Evolutionary conservation across 2,113 vertebrate species (phyloP).

Genomic region (Ammospiza caudacuta): DNA sequence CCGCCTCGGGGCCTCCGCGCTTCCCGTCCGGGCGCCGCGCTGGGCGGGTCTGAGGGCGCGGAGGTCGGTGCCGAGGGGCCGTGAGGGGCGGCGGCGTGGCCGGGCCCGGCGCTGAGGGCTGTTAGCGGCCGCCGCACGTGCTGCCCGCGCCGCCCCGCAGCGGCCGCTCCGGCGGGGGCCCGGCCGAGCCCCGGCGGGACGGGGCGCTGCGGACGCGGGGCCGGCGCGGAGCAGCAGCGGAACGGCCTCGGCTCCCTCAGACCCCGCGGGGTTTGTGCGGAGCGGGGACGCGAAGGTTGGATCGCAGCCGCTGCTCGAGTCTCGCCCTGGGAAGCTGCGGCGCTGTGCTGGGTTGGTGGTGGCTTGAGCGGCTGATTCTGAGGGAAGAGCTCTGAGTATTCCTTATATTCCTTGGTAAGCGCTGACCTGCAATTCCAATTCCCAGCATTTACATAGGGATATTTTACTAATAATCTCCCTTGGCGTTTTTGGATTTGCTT

Average conservation of each 20-base stretch:
- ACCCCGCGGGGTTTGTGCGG: neutral
- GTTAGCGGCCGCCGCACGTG: neutral
- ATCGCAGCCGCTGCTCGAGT: accelerated
- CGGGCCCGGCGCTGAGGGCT: neutral
- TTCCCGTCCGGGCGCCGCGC: neutral
- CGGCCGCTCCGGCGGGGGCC: neutral
- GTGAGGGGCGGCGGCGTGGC: neutral
- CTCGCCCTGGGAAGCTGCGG: neutral
- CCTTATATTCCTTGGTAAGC: neutral
- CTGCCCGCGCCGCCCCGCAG: neutral
- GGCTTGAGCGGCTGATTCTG: neutral
- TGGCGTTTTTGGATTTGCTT: neutral
- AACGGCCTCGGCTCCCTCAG: neutral
- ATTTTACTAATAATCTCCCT: neutral
- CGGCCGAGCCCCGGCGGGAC: neutral
- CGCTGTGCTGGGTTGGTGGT: neutral
- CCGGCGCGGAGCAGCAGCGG: neutral
- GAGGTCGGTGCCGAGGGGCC: neutral
- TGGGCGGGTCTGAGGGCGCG: neutral
- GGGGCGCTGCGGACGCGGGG: neutral
- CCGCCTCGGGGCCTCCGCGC: neutral
- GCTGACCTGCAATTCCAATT: accelerated
- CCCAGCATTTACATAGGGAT: accelerated
- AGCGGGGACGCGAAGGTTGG: neutral
- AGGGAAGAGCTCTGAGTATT: neutral